A percentile compares a stretch with the other conserved stretches of the same genome.
phyloP scores from a whole-genome alignment of 2,113 vertebrate species.

The Gobio gobio region DNA sequence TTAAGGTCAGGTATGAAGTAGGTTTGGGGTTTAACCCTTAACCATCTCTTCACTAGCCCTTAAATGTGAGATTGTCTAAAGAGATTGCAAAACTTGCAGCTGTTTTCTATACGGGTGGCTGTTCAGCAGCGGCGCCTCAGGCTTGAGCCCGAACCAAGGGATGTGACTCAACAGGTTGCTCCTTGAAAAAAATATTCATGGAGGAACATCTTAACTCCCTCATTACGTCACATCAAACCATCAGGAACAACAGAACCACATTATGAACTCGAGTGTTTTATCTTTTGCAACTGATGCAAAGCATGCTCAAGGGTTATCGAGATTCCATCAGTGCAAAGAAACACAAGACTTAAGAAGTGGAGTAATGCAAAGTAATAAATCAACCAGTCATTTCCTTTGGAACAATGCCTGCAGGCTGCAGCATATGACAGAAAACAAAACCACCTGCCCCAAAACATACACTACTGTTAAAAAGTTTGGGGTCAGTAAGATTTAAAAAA shows the following conservation, averaged over 20 bases:
- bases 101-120: background rate
- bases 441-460: background rate
- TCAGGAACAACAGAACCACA: background rate
- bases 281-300: background rate
- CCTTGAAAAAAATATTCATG: slow-evolving; percentile 20
- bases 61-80: background rate
- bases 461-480: background rate
- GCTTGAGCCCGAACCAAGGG: background rate
- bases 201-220: slow-evolving; percentile 27
- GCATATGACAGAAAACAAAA: background rate
- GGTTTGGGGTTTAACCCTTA: background rate
- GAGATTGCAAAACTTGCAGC: background rate
- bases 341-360: background rate
- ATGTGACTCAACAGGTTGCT: slow-evolving; percentile 45
- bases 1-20: background rate
- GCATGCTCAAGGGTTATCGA: slow-evolving; percentile 1
- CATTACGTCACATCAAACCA: background rate
- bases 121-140: background rate
- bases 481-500: background rate
- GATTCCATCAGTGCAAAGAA: background rate
- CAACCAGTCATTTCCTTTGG: background rate
- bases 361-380: slow-evolving; percentile 18
- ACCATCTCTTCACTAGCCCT: background rate
- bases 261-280: background rate
- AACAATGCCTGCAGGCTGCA: background rate